These are phyloP conservation scores for Amblyjoppa proteus DNA, from an alignment of 2,888 invertebrate genomes.

Conservation along the genomic window DNA sequence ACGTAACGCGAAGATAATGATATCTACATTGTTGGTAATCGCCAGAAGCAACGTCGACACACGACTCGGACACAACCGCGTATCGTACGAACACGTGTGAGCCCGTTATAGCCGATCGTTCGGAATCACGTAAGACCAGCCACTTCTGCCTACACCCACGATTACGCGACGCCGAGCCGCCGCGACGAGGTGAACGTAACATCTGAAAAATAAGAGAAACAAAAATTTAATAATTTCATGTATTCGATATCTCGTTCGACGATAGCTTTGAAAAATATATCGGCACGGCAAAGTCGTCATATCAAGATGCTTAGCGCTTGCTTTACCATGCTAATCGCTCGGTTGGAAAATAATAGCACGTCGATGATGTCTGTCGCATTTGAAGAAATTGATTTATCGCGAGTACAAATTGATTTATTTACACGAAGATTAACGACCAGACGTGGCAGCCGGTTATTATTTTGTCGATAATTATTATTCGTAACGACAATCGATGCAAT, in stretches of 20 bases:
- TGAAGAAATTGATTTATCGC: too few species aligned
- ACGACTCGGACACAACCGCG: constrained; percentile 11
- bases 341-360: too few species aligned
- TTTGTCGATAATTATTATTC: too few species aligned
- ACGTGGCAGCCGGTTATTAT: too few species aligned
- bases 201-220: background rate
- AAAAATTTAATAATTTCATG: background rate
- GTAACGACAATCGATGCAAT: too few species aligned
- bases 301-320: too few species aligned
- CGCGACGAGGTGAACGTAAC: constrained; percentile 6
- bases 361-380: too few species aligned
- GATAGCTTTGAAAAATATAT: background rate
- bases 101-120: constrained; percentile 32
- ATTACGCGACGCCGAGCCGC: constrained; percentile 31
- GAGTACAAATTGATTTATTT: too few species aligned
- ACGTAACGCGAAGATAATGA: constrained; percentile 28
- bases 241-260: background rate
- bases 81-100: constrained; percentile 8
- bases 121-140: constrained; percentile 60
- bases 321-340: too few species aligned
- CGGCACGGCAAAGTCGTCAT: too few species aligned
- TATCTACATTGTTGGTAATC: constrained; percentile 30
- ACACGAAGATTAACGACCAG: too few species aligned
- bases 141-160: constrained; percentile 59
- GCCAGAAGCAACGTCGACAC: constrained; percentile 40